Evolutionary conservation across 2,797 vertebrate genomes (phyloP).

Genomic region (Thalassophryne amazonica): DNA sequence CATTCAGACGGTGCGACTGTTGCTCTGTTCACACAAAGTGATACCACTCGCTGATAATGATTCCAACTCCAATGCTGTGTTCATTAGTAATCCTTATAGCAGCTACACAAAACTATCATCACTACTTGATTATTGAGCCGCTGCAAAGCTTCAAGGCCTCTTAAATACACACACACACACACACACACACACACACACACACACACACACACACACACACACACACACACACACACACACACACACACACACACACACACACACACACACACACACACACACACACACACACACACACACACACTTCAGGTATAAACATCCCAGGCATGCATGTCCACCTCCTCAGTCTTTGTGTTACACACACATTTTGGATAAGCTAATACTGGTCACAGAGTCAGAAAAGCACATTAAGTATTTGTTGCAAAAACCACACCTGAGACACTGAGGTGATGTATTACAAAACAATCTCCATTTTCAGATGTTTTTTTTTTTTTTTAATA

Average conservation of each 20-base stretch:
- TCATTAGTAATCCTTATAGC: slow-evolving; percentile 46
- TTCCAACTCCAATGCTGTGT: slow-evolving; percentile 1
- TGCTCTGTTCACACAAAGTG: slow-evolving; percentile 9
- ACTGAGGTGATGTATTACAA: too few relatives aligned
- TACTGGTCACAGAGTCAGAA: slow-evolving; percentile 20
- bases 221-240: neutral
- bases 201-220: neutral
- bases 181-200: neutral
- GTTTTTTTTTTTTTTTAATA: too few relatives aligned
- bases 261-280: neutral
- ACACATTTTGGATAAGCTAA: slow-evolving; percentile 13
- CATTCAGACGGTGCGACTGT: too few relatives aligned
- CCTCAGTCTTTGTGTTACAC: too few relatives aligned
- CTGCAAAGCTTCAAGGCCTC: slow-evolving; percentile 35
- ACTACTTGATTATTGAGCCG: slow-evolving; percentile 43
- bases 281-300: neutral
- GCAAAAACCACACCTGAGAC: too few relatives aligned
- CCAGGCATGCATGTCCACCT: slow-evolving; percentile 2
- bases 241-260: neutral
- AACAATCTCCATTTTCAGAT: too few relatives aligned
- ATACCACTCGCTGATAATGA: slow-evolving; percentile 21
- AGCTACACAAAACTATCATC: slow-evolving; percentile 35
- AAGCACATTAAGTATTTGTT: too few relatives aligned
- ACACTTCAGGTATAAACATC: neutral
- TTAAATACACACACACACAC: slow-evolving; percentile 27